Percentiles rank a stretch among this genome's conserved stretches.
phyloP scores from a whole-genome alignment of 2,797 vertebrate genomes.

The Glossophaga mutica region DNA sequence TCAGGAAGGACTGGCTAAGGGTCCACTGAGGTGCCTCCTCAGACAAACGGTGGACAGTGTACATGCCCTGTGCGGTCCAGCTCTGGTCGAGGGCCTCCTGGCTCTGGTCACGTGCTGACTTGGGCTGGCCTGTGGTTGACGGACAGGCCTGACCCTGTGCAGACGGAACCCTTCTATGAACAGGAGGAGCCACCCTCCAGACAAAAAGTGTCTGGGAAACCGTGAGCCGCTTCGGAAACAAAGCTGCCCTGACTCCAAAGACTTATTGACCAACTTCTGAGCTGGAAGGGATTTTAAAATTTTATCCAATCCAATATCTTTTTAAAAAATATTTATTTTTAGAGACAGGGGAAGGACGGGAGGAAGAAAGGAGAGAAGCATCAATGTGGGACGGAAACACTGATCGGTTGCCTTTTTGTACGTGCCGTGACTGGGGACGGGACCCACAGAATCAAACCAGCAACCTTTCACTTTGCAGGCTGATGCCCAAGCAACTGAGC shows the following conservation, averaged over 20 bases:
- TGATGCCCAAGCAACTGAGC: background rate
- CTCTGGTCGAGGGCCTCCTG: background rate
- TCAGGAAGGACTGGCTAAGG: background rate
- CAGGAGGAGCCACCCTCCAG: background rate
- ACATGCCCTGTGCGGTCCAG: fast-evolving
- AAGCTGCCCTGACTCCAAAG: background rate
- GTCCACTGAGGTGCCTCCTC: background rate
- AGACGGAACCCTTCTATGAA: background rate
- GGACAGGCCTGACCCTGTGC: background rate
- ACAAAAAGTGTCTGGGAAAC: background rate
- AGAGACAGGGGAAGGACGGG: background rate
- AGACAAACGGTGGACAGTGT: background rate
- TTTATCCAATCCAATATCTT: background rate
- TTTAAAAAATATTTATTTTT: background rate
- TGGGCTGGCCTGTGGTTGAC: background rate
- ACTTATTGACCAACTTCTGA: background rate
- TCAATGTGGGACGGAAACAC: background rate
- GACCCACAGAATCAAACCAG: too few species aligned
- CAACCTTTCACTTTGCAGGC: too few species aligned
- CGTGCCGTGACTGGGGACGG: too few species aligned
- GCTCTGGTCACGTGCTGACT: background rate
- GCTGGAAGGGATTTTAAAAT: background rate
- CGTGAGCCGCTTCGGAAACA: background rate
- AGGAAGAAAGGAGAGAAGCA: background rate
- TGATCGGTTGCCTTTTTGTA: too few species aligned